These are phyloP conservation scores for Rhineura floridana DNA, from an alignment of 2,113 vertebrate genomes.

Conservation along the genomic window DNA sequence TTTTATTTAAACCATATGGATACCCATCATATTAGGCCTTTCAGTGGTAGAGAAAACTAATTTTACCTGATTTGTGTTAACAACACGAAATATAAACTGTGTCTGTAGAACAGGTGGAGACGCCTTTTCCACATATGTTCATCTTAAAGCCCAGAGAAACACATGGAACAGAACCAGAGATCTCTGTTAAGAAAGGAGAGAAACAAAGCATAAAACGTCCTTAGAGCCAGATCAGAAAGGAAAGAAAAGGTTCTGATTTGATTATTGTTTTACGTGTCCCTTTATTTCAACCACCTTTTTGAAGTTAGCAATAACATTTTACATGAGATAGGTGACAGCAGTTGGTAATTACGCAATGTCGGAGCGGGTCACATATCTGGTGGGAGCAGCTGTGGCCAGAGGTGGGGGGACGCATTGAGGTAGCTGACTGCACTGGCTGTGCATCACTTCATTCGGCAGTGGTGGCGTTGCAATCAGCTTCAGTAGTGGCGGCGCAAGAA, in stretches of 20 bases:
- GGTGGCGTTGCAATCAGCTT: no score
- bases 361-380: no score
- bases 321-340: rapidly evolving
- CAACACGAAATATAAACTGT: slow-evolving; percentile 20
- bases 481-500: no score
- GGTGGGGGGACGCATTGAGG: no score
- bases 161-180: neutral
- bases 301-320: slow-evolving; percentile 21
- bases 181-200: neutral
- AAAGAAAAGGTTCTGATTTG: slow-evolving; percentile 15
- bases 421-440: no score
- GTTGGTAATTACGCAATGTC: neutral
- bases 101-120: slow-evolving; percentile 43
- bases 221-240: slow-evolving; percentile 19
- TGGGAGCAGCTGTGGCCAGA: no score
- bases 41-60: slow-evolving; percentile 28
- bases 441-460: no score
- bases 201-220: neutral
- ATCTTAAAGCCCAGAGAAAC: neutral
- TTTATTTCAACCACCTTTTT: slow-evolving; percentile 31
- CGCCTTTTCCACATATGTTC: neutral
- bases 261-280: neutral
- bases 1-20: slow-evolving; percentile 50
- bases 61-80: slow-evolving; percentile 45
- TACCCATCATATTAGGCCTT: slow-evolving; percentile 35